Conservation (phyloP, 2,888 invertebrate species). For the Lysandra coridon region DNA sequence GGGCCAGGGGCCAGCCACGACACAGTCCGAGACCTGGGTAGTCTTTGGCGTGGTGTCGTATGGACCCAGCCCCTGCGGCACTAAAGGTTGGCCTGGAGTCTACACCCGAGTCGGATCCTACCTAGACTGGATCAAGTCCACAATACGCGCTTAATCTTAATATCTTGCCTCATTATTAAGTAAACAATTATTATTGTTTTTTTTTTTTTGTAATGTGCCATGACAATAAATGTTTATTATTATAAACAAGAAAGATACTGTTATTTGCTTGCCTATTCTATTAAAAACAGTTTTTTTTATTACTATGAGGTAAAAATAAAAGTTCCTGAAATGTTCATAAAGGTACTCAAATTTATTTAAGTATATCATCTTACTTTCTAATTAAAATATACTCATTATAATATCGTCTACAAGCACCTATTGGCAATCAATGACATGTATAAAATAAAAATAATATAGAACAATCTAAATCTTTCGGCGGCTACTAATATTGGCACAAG, state of each 20-base stretch:
- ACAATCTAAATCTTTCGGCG: slow-evolving; percentile 34
- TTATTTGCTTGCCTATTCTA: not conserved
- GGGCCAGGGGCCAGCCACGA: slow-evolving; percentile 50
- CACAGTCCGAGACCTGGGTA: slow-evolving; percentile 67
- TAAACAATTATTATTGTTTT: not conserved
- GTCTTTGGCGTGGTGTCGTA: slow-evolving; percentile 81
- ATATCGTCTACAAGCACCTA: slow-evolving; percentile 27
- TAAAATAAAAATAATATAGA: slow-evolving; percentile 35
- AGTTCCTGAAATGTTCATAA: not conserved
- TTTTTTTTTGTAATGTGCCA: slow-evolving; percentile 13
- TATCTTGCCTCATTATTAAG: not conserved
- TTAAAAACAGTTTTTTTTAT: not conserved
- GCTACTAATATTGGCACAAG: slow-evolving; percentile 42
- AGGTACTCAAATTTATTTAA: slow-evolving; percentile 20
- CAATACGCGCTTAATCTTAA: slow-evolving; percentile 65
- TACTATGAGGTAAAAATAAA: not conserved
- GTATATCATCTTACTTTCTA: not conserved
- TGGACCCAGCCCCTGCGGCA: slow-evolving; percentile 72
- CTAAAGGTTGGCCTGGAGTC: slow-evolving; percentile 84
- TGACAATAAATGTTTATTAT: slow-evolving; percentile 16
- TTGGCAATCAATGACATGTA: slow-evolving; percentile 18
- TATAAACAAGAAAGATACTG: not conserved
- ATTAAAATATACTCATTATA: slow-evolving; percentile 33
- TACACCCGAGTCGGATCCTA: slow-evolving; percentile 84
- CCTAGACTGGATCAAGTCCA: slow-evolving; percentile 83